Evolutionary conservation across 2,113 vertebrate genomes (phyloP).

Genomic region (Perccottus glenii): DNA sequence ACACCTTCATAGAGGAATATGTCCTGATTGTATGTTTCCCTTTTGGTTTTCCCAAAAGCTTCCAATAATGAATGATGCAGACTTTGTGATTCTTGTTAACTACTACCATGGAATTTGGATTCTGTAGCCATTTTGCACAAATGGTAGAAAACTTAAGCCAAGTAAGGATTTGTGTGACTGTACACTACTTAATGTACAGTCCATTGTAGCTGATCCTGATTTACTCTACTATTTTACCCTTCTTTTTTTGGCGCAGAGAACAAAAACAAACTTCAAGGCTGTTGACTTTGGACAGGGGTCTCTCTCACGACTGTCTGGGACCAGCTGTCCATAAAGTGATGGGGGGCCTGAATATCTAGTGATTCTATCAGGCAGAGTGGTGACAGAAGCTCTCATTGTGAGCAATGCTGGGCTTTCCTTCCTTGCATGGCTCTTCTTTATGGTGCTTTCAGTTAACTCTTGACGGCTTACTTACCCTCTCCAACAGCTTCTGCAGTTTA

Average conservation of each 20-base stretch:
- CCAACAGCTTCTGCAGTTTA: conserved; percentile 97
- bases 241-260: conserved; percentile 48
- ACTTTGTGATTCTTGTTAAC: too few species aligned
- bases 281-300: conserved; percentile 66
- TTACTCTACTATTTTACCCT: conserved; percentile 60
- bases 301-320: conserved; percentile 57
- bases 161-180: conserved; percentile 51
- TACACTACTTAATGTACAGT: conserved; percentile 57
- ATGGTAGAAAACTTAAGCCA: background rate
- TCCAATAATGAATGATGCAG: too few species aligned
- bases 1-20: too few species aligned
- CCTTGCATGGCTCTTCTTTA: conserved; percentile 37
- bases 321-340: conserved; percentile 59
- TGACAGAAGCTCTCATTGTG: conserved; percentile 63
- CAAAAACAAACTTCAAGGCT: conserved; percentile 71
- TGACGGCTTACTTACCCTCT: conserved; percentile 85
- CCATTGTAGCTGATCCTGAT: conserved; percentile 67
- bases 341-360: conserved; percentile 64
- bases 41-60: too few species aligned
- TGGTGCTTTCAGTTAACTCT: conserved; percentile 44
- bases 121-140: too few species aligned
- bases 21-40: too few species aligned
- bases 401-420: conserved; percentile 39
- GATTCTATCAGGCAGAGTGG: conserved; percentile 62
- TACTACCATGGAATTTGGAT: too few species aligned